A percentile compares a stretch with the other conserved stretches of the same genome.
phyloP scores from a whole-genome alignment of 2,113 vertebrate genomes.

The Eulemur rufifrons region DNA sequence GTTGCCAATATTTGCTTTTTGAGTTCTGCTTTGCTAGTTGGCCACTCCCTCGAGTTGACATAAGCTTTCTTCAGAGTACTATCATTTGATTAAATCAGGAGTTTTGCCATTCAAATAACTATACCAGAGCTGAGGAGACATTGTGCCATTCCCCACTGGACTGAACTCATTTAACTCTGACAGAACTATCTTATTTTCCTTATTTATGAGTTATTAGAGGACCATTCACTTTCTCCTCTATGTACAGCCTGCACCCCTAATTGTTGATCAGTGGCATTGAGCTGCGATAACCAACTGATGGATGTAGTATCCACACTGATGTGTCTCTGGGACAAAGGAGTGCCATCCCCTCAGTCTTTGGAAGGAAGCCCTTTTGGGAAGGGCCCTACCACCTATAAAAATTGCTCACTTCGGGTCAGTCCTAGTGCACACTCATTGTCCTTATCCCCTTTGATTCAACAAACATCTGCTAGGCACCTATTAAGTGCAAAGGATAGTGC shows the following conservation, averaged over 20 bases:
- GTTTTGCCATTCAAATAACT: background rate
- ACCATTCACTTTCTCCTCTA: background rate
- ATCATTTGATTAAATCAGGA: background rate
- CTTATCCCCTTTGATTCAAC: background rate
- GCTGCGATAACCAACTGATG: background rate
- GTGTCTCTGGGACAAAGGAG: background rate
- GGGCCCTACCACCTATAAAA: background rate
- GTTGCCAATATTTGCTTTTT: background rate
- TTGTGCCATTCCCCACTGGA: background rate
- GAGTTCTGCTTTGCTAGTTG: background rate
- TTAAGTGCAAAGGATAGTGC: background rate
- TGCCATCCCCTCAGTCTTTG: background rate
- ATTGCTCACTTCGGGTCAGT: background rate
- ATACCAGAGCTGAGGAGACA: background rate
- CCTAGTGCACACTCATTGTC: background rate
- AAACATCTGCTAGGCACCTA: background rate
- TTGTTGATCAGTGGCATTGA: background rate
- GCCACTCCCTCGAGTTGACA: background rate
- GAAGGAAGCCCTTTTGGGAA: background rate
- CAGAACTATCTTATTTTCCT: background rate
- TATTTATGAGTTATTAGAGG: background rate
- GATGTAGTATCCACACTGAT: background rate
- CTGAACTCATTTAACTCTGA: background rate
- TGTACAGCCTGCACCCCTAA: background rate
- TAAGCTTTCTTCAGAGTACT: background rate